These are phyloP conservation scores for Pteromalus puparum DNA, from an alignment of 1,140 invertebrate species.

Conservation along the genomic window DNA sequence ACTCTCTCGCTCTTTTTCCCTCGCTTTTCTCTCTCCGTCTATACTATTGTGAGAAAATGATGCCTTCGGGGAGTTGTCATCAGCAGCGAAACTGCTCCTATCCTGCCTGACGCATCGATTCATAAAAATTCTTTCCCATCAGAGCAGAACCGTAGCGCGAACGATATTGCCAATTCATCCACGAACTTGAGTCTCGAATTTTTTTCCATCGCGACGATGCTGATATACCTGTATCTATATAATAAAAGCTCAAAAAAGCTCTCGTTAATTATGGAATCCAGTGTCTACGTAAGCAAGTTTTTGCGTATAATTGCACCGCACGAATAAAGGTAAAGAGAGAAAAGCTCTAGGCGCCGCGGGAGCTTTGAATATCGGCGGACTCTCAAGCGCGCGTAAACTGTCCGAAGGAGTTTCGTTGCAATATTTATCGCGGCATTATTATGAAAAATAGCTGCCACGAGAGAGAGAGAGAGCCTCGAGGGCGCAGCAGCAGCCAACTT, in stretches of 20 bases:
- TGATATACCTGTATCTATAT: not conserved
- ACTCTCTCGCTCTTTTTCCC: constrained; percentile 28
- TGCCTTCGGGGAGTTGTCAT: constrained; percentile 41
- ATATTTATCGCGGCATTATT: constrained; percentile 49
- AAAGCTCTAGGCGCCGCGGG: not conserved
- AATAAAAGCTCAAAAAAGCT: not conserved
- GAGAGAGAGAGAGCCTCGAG: not conserved
- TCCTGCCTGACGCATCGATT: not conserved
- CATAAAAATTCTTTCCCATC: constrained; percentile 20
- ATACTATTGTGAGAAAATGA: constrained; percentile 43
- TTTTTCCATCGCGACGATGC: too few relatives aligned
- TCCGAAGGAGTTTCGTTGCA: constrained; percentile 15
- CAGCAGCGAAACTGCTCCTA: not conserved
- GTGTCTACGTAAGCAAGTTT: not conserved
- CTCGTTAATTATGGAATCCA: too few relatives aligned
- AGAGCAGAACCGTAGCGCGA: not conserved
- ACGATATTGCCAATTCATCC: too few relatives aligned
- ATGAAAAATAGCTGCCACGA: constrained; percentile 37
- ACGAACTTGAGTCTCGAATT: too few relatives aligned
- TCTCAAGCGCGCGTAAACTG: not conserved
- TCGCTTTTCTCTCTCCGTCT: constrained; percentile 2
- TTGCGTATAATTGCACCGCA: not conserved
- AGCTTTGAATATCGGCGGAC: constrained; percentile 28
- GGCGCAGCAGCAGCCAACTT: not conserved
- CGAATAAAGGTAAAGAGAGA: constrained; percentile 1